phyloP scores from a whole-genome alignment of 2,888 invertebrate species.

The Microplitis manilae region DNA sequence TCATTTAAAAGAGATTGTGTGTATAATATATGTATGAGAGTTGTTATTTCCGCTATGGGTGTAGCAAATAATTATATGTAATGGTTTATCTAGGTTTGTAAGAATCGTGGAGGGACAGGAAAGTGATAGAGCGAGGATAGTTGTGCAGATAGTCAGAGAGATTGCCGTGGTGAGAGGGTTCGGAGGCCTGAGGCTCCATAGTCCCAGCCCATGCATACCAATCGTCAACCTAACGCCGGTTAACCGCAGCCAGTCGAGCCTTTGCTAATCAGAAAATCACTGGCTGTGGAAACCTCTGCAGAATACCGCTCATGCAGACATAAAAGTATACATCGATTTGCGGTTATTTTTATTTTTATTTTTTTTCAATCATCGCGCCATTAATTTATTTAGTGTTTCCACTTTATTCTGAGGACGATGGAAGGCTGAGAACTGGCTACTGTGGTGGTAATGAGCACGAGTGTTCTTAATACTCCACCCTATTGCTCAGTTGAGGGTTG shows the following conservation, averaged over 20 bases:
- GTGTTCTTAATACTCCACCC: not conserved
- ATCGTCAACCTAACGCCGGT: conserved; percentile 70
- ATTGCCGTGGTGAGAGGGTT: conserved; percentile 20
- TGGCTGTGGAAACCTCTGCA: conserved; percentile 66
- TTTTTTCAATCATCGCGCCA: no score
- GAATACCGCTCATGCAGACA: conserved; percentile 46
- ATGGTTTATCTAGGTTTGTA: not conserved
- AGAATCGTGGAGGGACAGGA: not conserved
- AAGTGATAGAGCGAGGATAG: not conserved
- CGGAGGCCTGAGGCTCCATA: conserved; percentile 44
- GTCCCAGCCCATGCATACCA: conserved; percentile 72
- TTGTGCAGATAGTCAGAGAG: conserved; percentile 15
- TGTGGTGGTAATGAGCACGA: not conserved
- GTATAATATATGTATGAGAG: not conserved
- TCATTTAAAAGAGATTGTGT: not conserved
- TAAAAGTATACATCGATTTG: not conserved
- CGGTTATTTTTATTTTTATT: no score
- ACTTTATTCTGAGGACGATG: conserved; percentile 2
- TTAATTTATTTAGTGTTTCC: not conserved
- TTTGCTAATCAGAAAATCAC: conserved; percentile 71
- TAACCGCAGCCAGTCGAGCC: conserved; percentile 70
- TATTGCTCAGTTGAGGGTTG: not conserved
- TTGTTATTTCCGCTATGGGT: conserved; percentile 9
- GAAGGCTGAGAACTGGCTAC: not conserved
- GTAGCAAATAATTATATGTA: not conserved